phyloP scores from a whole-genome alignment of 2,797 vertebrate genomes.

The Leptoclinus maculatus region DNA sequence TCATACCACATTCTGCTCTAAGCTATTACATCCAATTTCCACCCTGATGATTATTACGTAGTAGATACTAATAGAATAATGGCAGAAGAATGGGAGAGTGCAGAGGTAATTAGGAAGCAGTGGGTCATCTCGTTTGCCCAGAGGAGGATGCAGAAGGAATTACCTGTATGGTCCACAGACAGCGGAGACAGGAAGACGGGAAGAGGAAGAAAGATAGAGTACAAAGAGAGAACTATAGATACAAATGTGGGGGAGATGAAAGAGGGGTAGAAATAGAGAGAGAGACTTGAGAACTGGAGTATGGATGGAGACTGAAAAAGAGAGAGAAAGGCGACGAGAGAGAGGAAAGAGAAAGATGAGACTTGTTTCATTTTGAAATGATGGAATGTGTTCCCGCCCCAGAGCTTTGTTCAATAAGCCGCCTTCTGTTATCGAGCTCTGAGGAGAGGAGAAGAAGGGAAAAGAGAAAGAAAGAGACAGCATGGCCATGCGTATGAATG shows the following conservation, averaged over 20 bases:
- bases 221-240: constrained; percentile 20
- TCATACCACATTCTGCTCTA: constrained; percentile 63
- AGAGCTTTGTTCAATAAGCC: constrained; percentile 71
- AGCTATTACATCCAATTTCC: constrained; percentile 75
- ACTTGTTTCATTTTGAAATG: constrained; percentile 72
- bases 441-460: constrained; percentile 40
- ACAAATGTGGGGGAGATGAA: constrained; percentile 35
- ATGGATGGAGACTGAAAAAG: constrained; percentile 31
- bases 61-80: constrained; percentile 80
- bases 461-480: constrained; percentile 19
- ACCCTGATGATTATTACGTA: constrained; percentile 75
- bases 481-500: constrained; percentile 8
- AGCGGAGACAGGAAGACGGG: constrained; percentile 30
- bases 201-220: constrained; percentile 5
- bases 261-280: constrained; percentile 19
- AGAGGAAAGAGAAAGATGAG: constrained; percentile 61
- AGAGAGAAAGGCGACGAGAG: constrained; percentile 29
- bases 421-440: constrained; percentile 61
- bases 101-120: constrained; percentile 77
- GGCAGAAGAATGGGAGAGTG: constrained; percentile 63
- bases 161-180: constrained; percentile 51
- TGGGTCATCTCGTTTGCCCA: constrained; percentile 73
- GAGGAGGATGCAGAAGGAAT: constrained; percentile 69
- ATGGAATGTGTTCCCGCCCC: constrained; percentile 68
- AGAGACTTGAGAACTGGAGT: constrained; percentile 29